Evolutionary conservation across 2,888 invertebrate species (phyloP), one percentile per base, ranked within the genome.

Genomic region (Campoletis raptor): DNA sequence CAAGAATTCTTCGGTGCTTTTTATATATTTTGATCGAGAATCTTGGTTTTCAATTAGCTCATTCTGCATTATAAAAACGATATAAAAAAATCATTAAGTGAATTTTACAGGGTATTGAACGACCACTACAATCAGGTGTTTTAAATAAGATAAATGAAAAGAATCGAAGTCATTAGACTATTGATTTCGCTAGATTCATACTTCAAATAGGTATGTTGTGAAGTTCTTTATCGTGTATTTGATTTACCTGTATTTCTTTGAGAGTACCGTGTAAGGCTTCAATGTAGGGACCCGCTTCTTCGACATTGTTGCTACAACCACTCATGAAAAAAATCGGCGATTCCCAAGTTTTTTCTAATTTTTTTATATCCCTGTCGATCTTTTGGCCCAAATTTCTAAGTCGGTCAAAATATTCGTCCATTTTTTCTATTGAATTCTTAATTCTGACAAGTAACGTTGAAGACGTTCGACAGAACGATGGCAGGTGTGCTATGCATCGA

Each of bases 261-360:
- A 86, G 18, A 12, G 54, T 45, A 52, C 30, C 7, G 40, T 86
- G 30, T 64, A 87, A 84, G 18, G 18, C n/a, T 57, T 86, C 83
- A n/a, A 86, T 40, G 15, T 64, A 21, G 8, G 45, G 66, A 36
- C 61, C 54, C 1, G 78, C 74, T 12, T 87, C 79, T 5, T 82
- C 74, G 40, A 61, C n/a, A 61, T 72, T 72, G 9, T 66, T 66
- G 18, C 86, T 79, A 66, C 76, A 73, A 73, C 86, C 81, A 12
- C 83, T 48, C 10, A 87, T 81, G 0, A 86, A 42, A 45, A 36
- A 36, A 36, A 82, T 81, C 37, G 87, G 87, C 40, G 70, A 66
- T 42, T 76, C 76, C 84, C 84, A 86, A 5, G 67, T 84, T 80
- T 84, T 84, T 10, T 79, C 81, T 48, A 87, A 72, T 57, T 82